Evolutionary conservation across 2,888 invertebrate genomes (phyloP).

Genomic region (Podabrus alpinus): DNA sequence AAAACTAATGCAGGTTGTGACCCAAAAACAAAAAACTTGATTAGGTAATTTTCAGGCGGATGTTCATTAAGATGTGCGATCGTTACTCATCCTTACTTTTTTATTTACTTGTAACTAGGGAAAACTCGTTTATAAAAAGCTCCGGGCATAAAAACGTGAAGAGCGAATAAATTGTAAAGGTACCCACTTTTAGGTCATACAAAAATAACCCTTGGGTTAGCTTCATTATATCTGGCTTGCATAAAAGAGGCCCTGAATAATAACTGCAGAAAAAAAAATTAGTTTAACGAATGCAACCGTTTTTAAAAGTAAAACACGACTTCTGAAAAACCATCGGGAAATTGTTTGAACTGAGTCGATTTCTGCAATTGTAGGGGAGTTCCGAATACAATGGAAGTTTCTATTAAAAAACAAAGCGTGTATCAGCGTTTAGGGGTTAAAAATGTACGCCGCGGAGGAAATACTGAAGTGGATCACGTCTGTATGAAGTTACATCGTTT

Average conservation of each 20-base stretch:
- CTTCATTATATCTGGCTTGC: constrained; percentile 14
- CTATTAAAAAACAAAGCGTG: background rate
- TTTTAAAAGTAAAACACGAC: background rate
- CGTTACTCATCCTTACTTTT: background rate
- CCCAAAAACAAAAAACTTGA: background rate
- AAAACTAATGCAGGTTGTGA: background rate
- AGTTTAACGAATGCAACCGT: background rate
- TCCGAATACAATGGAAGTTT: background rate
- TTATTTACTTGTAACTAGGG: background rate
- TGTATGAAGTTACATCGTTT: background rate
- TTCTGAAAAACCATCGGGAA: background rate
- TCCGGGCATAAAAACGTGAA: constrained; percentile 18
- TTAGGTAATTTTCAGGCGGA: background rate
- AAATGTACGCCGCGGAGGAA: background rate
- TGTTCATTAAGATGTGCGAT: background rate
- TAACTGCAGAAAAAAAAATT: background rate
- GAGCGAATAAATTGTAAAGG: constrained; percentile 15
- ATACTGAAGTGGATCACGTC: background rate
- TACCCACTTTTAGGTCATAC: constrained; percentile 7
- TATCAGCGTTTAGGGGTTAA: background rate
- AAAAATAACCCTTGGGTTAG: constrained; percentile 10
- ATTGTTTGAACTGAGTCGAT: background rate
- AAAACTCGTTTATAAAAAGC: constrained; percentile 20
- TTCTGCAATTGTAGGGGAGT: background rate
- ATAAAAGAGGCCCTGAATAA: constrained; percentile 15